Base-by-base conservation (phyloP, 2,113 vertebrate species). In the Balaenoptera acutorostrata region DNA sequence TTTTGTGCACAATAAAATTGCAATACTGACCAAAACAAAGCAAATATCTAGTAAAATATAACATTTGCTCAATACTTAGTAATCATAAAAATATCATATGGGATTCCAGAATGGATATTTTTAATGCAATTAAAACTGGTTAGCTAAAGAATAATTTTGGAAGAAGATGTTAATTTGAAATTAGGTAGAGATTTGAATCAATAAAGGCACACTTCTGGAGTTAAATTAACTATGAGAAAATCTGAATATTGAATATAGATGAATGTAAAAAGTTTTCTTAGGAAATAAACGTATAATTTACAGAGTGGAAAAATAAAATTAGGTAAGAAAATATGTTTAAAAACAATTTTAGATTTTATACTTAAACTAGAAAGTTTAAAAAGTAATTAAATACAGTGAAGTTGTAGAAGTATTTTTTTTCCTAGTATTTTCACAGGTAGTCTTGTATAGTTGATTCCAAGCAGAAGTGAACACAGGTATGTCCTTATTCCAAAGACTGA, bases 401-500 rank as follows among this genome's bases (percentile, higher is more conserved):
- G 72, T 33, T 75, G n/a, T 78, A 61, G n/a, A 72, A 82, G 4
- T 14, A 33, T 71, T 84, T 81, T 23, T 44, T 44, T 23, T 1
- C 59, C 4, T 49, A 20, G 6, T 31, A 14, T 75, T 94, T 80
- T 72, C n/a, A 33, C 2, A 90, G 5, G 2, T 44, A 78, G 4
- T 71, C 20, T 12, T 84, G 8, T 84, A 20, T 11, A 88, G 15
- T 14, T 78, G 25, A 2, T 49, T 49, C 2, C 18, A 89, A 96
- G 39, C 25, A 93, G 41, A 97, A 44, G 11, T 33, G 69, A 81
- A 46, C 6, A 74, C 33, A 78, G 18, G 52, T 52, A 20, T 29
- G 9, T 39, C 13, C 4, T 71, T 90, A 82, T 96, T 96, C 33
- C 91, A 95, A 85, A 90, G 15, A 91, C 31, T 59, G 74, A 92